Conservation (phyloP, 2,113 vertebrate genomes). For the Nannospalax galili region DNA sequence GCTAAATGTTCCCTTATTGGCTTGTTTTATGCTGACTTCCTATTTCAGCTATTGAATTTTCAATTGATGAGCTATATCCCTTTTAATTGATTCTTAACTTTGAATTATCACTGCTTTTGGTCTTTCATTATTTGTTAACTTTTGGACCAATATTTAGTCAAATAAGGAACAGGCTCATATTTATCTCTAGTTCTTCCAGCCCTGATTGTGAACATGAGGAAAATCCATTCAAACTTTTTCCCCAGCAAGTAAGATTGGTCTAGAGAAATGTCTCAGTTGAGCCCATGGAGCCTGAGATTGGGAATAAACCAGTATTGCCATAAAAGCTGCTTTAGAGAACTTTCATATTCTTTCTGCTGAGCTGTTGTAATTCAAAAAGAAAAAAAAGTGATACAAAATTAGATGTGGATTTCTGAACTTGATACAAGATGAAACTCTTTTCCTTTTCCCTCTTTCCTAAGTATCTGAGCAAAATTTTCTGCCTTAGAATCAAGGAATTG, state of each 20-base stretch:
- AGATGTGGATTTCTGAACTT: neutral
- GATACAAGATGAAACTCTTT: neutral
- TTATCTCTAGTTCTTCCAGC: neutral
- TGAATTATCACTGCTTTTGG: neutral
- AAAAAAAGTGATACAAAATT: neutral
- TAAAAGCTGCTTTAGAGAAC: neutral
- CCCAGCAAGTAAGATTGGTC: neutral
- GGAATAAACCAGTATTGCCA: neutral
- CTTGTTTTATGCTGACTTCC: neutral
- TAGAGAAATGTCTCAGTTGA: neutral
- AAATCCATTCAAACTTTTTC: neutral
- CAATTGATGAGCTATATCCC: neutral
- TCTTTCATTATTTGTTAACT: neutral
- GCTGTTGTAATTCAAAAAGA: neutral
- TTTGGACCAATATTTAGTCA: neutral
- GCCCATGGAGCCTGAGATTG: neutral
- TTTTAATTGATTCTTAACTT: constrained; percentile 20
- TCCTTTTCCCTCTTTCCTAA: neutral
- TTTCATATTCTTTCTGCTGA: neutral
- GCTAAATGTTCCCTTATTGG: neutral
- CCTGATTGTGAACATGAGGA: neutral
- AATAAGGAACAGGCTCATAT: neutral
- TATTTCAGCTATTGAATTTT: neutral
- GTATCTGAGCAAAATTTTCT: neutral
- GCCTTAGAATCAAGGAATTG: constrained; percentile 12